Conservation (phyloP, 2,113 vertebrate species). For the Rattus rattus region DNA sequence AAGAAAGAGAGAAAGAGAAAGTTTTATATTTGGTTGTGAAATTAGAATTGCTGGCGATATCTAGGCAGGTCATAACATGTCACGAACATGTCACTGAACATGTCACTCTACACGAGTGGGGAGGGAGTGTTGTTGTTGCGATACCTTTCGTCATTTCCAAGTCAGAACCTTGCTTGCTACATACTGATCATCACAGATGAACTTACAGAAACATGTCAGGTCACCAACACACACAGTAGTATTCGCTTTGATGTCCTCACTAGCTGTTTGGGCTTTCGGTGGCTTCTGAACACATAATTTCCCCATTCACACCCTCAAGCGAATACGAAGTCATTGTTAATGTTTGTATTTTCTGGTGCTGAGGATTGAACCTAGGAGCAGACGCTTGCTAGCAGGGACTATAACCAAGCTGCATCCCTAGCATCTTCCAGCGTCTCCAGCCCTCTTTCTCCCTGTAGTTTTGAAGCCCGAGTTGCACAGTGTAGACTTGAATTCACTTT, state of each 20-base stretch:
- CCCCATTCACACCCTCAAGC: not conserved
- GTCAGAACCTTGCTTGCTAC: constrained; percentile 43
- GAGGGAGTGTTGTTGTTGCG: constrained; percentile 56
- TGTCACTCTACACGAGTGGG: too few species aligned
- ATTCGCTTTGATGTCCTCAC: constrained; percentile 47
- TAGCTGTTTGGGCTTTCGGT: not conserved
- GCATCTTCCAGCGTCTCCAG: too few species aligned
- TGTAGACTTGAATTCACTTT: not conserved
- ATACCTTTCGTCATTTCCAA: constrained; percentile 81
- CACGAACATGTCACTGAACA: too few species aligned
- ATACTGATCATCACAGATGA: constrained; percentile 55
- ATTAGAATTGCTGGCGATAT: constrained; percentile 66
- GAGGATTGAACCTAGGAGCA: not conserved
- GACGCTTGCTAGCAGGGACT: not conserved
- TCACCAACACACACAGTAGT: not conserved
- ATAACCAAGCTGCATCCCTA: not conserved
- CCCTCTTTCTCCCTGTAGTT: not conserved
- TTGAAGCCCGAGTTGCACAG: not conserved
- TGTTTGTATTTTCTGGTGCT: not conserved
- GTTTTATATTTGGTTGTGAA: constrained; percentile 65
- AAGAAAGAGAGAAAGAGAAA: constrained; percentile 27
- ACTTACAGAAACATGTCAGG: constrained; percentile 72
- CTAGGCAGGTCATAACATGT: constrained; percentile 53
- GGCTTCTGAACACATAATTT: not conserved
- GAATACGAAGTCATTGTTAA: not conserved